Conservation (phyloP, 1,140 invertebrate species). For the Oreohelix idahoensis region DNA sequence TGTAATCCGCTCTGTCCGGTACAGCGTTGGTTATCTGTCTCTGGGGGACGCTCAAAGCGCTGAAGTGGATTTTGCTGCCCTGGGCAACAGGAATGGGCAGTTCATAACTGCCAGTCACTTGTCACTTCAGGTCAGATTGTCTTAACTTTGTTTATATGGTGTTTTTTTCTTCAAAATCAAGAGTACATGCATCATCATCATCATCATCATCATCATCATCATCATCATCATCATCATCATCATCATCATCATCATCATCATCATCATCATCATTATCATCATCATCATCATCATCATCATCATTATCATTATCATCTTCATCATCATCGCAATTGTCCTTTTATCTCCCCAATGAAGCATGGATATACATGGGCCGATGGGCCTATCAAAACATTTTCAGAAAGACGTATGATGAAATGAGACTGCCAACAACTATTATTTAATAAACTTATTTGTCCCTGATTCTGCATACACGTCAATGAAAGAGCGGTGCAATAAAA, state of each 20-base stretch:
- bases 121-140: slow-evolving; percentile 42
- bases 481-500: too few species aligned
- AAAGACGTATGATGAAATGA: neutral
- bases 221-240: neutral
- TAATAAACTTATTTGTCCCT: too few species aligned
- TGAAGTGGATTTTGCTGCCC: slow-evolving; percentile 44
- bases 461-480: too few species aligned
- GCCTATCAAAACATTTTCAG: neutral
- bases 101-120: slow-evolving; percentile 8
- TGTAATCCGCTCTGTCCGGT: slow-evolving; percentile 49
- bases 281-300: too few species aligned
- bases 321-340: too few species aligned
- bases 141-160: neutral
- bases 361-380: neutral
- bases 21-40: slow-evolving; percentile 58
- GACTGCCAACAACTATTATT: too few species aligned
- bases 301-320: too few species aligned
- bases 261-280: too few species aligned
- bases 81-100: slow-evolving; percentile 47
- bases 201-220: neutral
- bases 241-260: neutral
- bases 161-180: neutral
- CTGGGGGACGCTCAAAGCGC: slow-evolving; percentile 39
- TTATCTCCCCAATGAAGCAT: too few species aligned
- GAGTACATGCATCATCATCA: too few species aligned